These are phyloP conservation scores for Solea solea DNA, from an alignment of 2,113 vertebrate genomes.

Conservation along the genomic window DNA sequence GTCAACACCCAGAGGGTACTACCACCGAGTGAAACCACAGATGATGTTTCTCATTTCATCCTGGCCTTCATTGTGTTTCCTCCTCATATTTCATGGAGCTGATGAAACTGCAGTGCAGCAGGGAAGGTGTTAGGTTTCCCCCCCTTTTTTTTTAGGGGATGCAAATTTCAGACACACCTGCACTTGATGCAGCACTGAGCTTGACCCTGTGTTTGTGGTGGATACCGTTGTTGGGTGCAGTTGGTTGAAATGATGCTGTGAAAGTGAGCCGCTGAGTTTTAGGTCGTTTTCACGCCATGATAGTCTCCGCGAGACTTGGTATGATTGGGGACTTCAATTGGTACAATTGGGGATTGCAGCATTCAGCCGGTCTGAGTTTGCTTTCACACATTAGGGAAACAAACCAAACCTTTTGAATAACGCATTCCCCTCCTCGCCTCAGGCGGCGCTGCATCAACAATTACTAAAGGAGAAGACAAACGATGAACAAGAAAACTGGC, in stretches of 20 bases:
- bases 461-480: no score
- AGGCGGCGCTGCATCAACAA: no score
- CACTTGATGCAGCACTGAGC: neutral
- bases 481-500: no score
- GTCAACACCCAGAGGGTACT: slow-evolving; percentile 32
- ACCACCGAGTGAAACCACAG: slow-evolving; percentile 32
- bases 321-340: no score
- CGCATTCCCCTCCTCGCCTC: no score
- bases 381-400: no score
- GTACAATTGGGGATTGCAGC: no score
- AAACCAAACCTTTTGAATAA: no score
- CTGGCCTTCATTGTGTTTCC: slow-evolving; percentile 25
- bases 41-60: slow-evolving; percentile 40
- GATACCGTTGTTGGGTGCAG: neutral
- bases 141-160: neutral
- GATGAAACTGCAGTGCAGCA: slow-evolving; percentile 24
- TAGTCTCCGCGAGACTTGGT: no score
- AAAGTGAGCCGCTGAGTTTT: neutral
- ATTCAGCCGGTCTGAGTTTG: no score
- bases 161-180: neutral
- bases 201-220: neutral
- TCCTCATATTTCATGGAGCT: slow-evolving; percentile 48
- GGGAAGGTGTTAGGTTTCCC: neutral
- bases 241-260: neutral
- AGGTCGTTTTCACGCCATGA: no score